Evolutionary conservation across 2,113 vertebrate genomes (phyloP), one percentile per base, ranked within the genome.

Genomic region (Podarcis raffonei): DNA sequence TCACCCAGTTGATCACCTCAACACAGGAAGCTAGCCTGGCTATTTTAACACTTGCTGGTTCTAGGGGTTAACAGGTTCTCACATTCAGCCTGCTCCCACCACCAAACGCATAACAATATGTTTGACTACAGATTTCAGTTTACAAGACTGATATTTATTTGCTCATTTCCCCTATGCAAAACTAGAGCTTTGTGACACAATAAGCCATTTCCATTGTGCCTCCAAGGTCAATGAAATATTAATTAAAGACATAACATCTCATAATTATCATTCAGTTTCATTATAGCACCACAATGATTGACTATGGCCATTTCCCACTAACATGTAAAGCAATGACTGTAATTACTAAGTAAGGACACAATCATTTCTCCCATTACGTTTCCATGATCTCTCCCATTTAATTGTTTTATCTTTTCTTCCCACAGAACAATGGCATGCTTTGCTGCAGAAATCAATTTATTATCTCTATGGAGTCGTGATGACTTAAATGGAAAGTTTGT

Each of bases 311-410:
- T 16, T 35, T 48, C 77, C 7, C 37, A 89, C 83, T 88, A 90
- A 84, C 37, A 81, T 1, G 88, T 82, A 75, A 48, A 6, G 75
- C 1, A 15, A 48, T 53, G 89, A 78, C 3, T 59, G 3, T 69
- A 91, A 92, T 90, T 93, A 92, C 66, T 27, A 88, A 87, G 69
- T 88, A 88, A 76, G 37, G 27, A 48, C 68, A 62, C 74, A 65
- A n/a, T 89, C 27, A 88, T 37, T 1, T 87, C 18, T 71, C 89
- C 90, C 77, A 87, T 83, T 87, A 90, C 30, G 2, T 76, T 30
- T 81, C 15, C 72, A 81, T 32, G 3, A 20, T 16, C 86, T 84
- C 72, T 89, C 84, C 72, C 77, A 3, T 53, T 16, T 83, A 93
- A 89, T 93, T 87, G 86, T 80, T 89, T 3, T 57, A 39, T 85